These are phyloP conservation scores for Clivina fossor DNA, from an alignment of 2,888 invertebrate species.

Conservation along the genomic window DNA sequence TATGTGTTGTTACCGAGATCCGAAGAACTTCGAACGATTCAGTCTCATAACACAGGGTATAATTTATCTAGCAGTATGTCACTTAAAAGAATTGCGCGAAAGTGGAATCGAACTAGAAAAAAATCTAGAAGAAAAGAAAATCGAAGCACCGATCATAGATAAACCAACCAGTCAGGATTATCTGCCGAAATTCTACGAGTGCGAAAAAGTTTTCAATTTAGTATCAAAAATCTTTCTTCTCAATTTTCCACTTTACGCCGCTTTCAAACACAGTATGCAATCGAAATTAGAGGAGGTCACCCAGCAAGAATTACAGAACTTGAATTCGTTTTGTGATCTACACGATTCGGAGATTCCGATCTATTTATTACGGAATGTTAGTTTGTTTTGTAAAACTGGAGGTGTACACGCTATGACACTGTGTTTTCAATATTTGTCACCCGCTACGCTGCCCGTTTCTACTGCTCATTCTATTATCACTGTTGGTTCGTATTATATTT, in stretches of 20 bases:
- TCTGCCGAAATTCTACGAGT: slow-evolving; percentile 66
- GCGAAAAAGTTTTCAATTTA: slow-evolving; percentile 84
- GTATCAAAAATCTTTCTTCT: slow-evolving; percentile 86
- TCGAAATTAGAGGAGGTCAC: slow-evolving; percentile 80
- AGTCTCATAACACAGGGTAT: slow-evolving; percentile 87
- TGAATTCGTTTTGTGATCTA: slow-evolving; percentile 84
- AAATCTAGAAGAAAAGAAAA: slow-evolving; percentile 45
- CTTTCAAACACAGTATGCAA: slow-evolving; percentile 82
- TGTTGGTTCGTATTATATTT: slow-evolving; percentile 57
- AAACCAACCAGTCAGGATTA: slow-evolving; percentile 47
- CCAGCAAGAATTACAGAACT: slow-evolving; percentile 78
- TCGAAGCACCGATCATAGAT: slow-evolving; percentile 47
- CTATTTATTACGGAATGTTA: slow-evolving; percentile 87
- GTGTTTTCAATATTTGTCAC: slow-evolving; percentile 78
- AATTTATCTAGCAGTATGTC: slow-evolving; percentile 78
- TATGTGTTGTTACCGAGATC: slow-evolving; percentile 92
- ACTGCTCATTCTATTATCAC: slow-evolving; percentile 91
- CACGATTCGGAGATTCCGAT: slow-evolving; percentile 93
- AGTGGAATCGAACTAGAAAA: slow-evolving; percentile 41
- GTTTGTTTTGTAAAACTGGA: slow-evolving; percentile 87
- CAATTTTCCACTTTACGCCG: slow-evolving; percentile 86
- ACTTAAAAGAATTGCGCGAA: slow-evolving; percentile 69
- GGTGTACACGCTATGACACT: slow-evolving; percentile 85
- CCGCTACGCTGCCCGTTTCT: slow-evolving; percentile 76
- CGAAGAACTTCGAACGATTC: slow-evolving; percentile 89